phyloP scores from a whole-genome alignment of 2,888 invertebrate genomes.

The Clanis bilineata region DNA sequence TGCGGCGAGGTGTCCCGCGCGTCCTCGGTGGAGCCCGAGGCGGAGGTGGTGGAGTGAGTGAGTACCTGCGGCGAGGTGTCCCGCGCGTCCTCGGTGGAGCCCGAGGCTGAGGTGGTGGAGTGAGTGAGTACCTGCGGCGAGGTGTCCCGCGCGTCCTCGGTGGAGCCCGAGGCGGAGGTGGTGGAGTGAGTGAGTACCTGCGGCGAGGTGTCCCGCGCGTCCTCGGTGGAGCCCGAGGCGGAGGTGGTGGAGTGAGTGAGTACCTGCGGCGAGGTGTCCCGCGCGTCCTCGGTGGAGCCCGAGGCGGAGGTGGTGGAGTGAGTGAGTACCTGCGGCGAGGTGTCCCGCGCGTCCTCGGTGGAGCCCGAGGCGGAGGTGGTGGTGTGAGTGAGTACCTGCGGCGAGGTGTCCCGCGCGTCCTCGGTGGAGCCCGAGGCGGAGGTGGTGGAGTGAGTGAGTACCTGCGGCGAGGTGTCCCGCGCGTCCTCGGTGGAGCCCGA shows the following conservation, averaged over 20 bases:
- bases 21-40: slow-evolving; percentile 64
- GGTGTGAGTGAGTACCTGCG: slow-evolving; percentile 54
- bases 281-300: slow-evolving; percentile 62
- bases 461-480: slow-evolving; percentile 68
- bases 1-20: slow-evolving; percentile 66
- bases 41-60: slow-evolving; percentile 26
- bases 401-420: slow-evolving; percentile 63
- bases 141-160: slow-evolving; percentile 62
- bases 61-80: slow-evolving; percentile 70
- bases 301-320: slow-evolving; percentile 35
- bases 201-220: slow-evolving; percentile 63
- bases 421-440: slow-evolving; percentile 57
- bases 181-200: slow-evolving; percentile 50
- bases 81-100: slow-evolving; percentile 61
- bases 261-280: slow-evolving; percentile 71
- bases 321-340: slow-evolving; percentile 63
- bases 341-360: slow-evolving; percentile 63
- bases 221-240: slow-evolving; percentile 61
- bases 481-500: slow-evolving; percentile 66
- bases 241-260: slow-evolving; percentile 26
- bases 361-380: slow-evolving; percentile 45
- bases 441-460: slow-evolving; percentile 33
- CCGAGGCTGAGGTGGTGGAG: slow-evolving; percentile 36
- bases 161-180: slow-evolving; percentile 47
- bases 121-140: slow-evolving; percentile 63